Evolutionary conservation across 2,113 vertebrate genomes (phyloP).

Genomic region (Eleginops maclovinus): DNA sequence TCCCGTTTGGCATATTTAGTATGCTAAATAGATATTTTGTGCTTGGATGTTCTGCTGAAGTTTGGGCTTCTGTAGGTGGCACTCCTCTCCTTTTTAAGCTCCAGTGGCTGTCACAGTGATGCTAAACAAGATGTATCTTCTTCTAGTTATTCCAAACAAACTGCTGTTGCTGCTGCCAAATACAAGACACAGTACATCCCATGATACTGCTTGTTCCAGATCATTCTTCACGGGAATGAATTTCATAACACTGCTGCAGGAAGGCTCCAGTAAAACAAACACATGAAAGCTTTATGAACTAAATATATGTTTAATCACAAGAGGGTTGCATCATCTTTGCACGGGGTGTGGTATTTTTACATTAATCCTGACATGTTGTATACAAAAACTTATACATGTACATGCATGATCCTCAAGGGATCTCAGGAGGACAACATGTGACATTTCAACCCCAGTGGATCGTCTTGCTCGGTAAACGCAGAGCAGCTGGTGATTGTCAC

Average conservation of each 20-base stretch:
- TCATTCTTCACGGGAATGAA: conserved; percentile 34
- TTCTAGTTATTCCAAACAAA: conserved; percentile 45
- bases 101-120: conserved; percentile 19
- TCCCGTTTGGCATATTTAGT: background rate
- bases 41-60: background rate
- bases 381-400: background rate
- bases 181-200: conserved; percentile 48
- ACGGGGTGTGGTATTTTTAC: background rate
- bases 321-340: conserved; percentile 2
- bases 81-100: conserved; percentile 18
- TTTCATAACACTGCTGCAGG: conserved; percentile 56
- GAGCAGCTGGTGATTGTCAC: conserved; percentile 62
- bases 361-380: background rate
- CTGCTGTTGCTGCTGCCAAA: conserved; percentile 40
- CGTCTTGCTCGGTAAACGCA: conserved; percentile 53
- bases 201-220: conserved; percentile 54
- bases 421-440: conserved; percentile 51
- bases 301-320: conserved; percentile 28
- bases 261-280: conserved; percentile 41
- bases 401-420: conserved; percentile 6
- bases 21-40: background rate
- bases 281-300: conserved; percentile 45
- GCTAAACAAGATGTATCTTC: conserved; percentile 28
- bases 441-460: conserved; percentile 44
- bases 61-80: conserved; percentile 15